Evolutionary conservation across 2,797 vertebrate species (phyloP), one percentile per base, ranked within the genome.

Genomic region (Margarornis squamiger): DNA sequence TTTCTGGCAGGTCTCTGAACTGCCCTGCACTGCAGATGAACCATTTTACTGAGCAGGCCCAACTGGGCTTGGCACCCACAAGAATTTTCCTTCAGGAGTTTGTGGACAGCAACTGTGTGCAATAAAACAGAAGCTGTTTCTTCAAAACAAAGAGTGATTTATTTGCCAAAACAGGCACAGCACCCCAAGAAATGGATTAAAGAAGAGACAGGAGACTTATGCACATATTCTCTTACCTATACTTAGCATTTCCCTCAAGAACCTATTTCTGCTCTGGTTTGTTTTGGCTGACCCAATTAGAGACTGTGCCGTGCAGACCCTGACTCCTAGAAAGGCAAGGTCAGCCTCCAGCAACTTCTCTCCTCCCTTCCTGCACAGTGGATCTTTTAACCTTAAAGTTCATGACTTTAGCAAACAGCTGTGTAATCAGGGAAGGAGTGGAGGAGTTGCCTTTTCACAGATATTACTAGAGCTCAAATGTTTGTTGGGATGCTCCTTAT

Each of bases 401-500:
- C 74, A 67, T 39, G 88, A 92, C 95, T 94, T 93, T 8, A 79
- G 57, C 77, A 93, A 96, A 87, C 83, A 96, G 86, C 82, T 93
- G 93, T 84, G 79, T 84, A 93, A 93, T 75, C 79, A 66, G 55
- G 66, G 74, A 57, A 74, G 57, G 83, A 90, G 58, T 71, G 79
- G 86, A 88, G 83, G 83, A 95, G 90, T 14, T 95, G 83, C 59
- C 77, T 95, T 79, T 95, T 92, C 86, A 92, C 95, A 93, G 91
- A 84, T 87, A 95, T 71, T 90, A 85, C 63, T 57, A 90, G 76
- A 86, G 71, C 74, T 90, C 57, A 81, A 57, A 88, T 71, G 46
- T 84, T 95, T 88, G 59, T 92, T 95, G 80, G 83, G 91, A 96
- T 97, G 94, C 61, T 96, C 46, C 67, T 96, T 95, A 94, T 96